These are phyloP conservation scores for Drosophila sulfurigaster DNA, from an alignment of 1,140 invertebrate species.

Conservation along the genomic window DNA sequence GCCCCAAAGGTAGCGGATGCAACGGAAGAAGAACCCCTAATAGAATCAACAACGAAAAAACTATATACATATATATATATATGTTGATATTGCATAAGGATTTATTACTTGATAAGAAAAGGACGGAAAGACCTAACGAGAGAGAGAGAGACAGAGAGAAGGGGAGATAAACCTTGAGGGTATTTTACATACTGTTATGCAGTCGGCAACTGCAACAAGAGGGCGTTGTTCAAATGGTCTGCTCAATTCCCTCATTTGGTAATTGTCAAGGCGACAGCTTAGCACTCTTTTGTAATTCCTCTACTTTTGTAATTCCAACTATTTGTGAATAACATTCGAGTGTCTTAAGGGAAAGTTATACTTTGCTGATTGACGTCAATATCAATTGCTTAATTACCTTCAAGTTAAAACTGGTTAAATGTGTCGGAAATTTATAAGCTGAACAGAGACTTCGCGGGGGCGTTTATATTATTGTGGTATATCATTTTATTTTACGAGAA, in stretches of 20 bases:
- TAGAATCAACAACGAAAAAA: constrained; percentile 6
- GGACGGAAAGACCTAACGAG: not conserved
- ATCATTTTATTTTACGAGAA: no score
- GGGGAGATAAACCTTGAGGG: not conserved
- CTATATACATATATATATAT: not conserved
- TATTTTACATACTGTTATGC: not conserved
- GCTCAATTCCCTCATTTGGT: not conserved
- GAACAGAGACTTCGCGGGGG: no score
- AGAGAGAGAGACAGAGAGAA: not conserved
- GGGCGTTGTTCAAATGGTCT: not conserved
- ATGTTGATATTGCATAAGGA: constrained; percentile 42
- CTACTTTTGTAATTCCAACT: no score
- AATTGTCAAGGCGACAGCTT: constrained; percentile 2
- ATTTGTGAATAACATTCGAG: no score
- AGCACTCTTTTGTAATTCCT: not conserved
- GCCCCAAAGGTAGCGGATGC: constrained; percentile 1
- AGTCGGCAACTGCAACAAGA: not conserved
- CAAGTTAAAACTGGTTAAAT: no score
- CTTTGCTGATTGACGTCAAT: no score
- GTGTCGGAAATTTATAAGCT: no score
- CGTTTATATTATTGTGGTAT: no score
- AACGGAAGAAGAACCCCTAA: not conserved
- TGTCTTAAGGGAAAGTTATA: no score
- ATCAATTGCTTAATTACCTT: no score
- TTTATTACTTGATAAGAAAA: constrained; percentile 22